These are phyloP conservation scores for Drosophila colorata DNA, from an alignment of 2,888 invertebrate genomes.

Conservation along the genomic window DNA sequence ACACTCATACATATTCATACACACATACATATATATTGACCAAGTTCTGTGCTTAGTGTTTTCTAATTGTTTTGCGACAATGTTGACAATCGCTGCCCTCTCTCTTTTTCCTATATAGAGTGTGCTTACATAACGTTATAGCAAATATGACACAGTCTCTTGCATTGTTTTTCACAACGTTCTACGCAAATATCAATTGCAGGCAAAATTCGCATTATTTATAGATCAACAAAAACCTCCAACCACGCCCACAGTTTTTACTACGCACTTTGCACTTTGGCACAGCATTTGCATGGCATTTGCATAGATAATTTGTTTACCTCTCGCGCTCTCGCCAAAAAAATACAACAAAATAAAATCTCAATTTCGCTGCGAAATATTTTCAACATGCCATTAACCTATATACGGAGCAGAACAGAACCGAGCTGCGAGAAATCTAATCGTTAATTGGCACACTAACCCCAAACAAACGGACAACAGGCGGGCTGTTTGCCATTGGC, in stretches of 20 bases:
- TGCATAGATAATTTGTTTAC: conserved; percentile 70
- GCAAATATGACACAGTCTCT: conserved; percentile 50
- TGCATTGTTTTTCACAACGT: conserved; percentile 22
- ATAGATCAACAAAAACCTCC: conserved; percentile 27
- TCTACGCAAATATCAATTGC: conserved; percentile 42
- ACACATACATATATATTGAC: conserved; percentile 1
- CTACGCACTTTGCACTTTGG: conserved; percentile 25
- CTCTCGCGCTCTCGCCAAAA: background rate
- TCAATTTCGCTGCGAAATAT: background rate
- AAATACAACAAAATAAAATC: background rate
- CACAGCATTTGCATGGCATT: conserved; percentile 50
- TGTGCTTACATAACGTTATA: conserved; percentile 10
- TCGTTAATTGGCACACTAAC: conserved; percentile 80
- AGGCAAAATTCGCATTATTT: conserved; percentile 39
- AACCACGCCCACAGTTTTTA: conserved; percentile 15
- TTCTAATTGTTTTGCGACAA: conserved; percentile 44
- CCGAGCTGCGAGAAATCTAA: conserved; percentile 54
- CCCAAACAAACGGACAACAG: conserved; percentile 62
- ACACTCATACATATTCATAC: background rate
- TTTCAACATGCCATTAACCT: conserved; percentile 63
- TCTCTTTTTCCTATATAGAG: too few species aligned
- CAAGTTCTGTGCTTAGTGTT: conserved; percentile 4
- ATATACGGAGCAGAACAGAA: background rate
- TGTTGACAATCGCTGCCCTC: conserved; percentile 12
- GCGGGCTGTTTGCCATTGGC: conserved; percentile 70